Base-by-base conservation (phyloP, 2,797 vertebrate species). In the Gallinago nigripennis region DNA sequence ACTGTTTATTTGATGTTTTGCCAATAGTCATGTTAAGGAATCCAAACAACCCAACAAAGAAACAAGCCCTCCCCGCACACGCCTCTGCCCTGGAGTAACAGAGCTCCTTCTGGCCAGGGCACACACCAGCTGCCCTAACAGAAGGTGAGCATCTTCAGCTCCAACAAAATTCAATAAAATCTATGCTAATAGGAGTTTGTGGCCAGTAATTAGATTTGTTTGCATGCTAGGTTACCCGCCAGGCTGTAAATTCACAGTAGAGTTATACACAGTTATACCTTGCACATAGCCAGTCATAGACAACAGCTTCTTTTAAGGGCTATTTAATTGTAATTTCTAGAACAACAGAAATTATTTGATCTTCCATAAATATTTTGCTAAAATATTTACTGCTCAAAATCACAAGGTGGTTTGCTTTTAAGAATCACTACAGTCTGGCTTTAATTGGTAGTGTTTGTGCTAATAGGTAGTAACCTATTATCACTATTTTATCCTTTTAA, bases 191-290 rank as follows among this genome's bases (percentile, higher is more conserved):
- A 13, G 10, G 16, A 17, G 24, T 25, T 20, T 23, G 41, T 12
- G 51, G n/a, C 35, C 46, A 56, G 35, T 17, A 56, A 65, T 82
- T 35, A 33, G 60, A 80, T 56, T 43, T 30, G n/a, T 41, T 61
- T 65, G 63, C 51, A 61, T 60, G 61, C 37, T 9, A 28, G 20
- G 25, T 18, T 31, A 39, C 56, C 77, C 43, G 39, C 65, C 61
- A 48, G 72, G 56, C 39, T 54, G 27, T 16, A 69, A 79, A 70
- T 58, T 41, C 68, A 70, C 92, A 20, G 15, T 9, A 21, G 30
- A 30, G 24, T n/a, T 23, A n/a, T 25, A 48, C 0, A 2, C 51
- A 13, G 30, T 61, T 23, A 41, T 4, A 43, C 12, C 1, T 25
- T 25, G 48, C 2, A 2, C 27, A 12, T 12, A 60, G 16, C 21